These are phyloP conservation scores for Agapetus fuscipes DNA, from an alignment of 2,888 invertebrate genomes.

Conservation along the genomic window DNA sequence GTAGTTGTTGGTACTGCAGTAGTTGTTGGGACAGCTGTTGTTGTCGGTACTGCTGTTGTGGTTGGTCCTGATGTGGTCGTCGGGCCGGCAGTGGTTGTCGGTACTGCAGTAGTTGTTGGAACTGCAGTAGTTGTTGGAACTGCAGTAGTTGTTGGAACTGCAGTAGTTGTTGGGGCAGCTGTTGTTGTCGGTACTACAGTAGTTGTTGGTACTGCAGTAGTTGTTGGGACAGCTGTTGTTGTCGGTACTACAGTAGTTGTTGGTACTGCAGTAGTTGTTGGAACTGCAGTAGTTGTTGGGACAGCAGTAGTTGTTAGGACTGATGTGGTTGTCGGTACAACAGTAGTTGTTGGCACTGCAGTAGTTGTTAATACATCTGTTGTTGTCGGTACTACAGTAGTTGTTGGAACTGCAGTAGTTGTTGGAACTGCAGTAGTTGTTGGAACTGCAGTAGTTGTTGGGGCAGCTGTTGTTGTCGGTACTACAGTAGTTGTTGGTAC, in stretches of 20 bases:
- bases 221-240: neutral
- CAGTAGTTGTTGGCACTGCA: too few species aligned
- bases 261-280: neutral
- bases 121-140: neutral
- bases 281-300: too few species aligned
- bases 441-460: neutral
- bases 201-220: neutral
- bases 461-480: neutral
- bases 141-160: neutral
- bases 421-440: neutral
- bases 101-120: too few species aligned
- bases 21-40: too few species aligned
- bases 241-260: neutral
- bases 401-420: neutral
- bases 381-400: too few species aligned
- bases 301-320: too few species aligned
- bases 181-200: slow-evolving; percentile 2
- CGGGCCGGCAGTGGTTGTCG: slow-evolving; percentile 5
- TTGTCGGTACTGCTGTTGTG: too few species aligned
- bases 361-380: too few species aligned
- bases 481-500: neutral
- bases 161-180: neutral
- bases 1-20: too few species aligned
- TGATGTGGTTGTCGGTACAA: too few species aligned
- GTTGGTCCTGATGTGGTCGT: slow-evolving; percentile 29